A percentile compares a stretch with the other conserved stretches of the same genome.
phyloP scores from a whole-genome alignment of 2,797 vertebrate genomes.

The Etheostoma perlongum region DNA sequence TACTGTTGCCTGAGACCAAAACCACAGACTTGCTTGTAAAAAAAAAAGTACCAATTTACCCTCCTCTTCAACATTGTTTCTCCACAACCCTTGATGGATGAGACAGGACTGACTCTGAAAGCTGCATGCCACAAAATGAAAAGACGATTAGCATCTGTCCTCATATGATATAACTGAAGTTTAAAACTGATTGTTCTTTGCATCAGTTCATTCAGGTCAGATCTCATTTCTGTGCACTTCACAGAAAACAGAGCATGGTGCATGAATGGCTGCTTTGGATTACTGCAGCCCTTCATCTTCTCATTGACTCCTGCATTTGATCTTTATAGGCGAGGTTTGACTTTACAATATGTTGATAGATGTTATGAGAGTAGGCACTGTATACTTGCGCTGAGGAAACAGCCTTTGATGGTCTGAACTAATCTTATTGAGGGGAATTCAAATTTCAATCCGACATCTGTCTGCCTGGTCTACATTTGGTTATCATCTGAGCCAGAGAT shows the following conservation, averaged over 20 bases:
- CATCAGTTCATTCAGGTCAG: slow-evolving; percentile 22
- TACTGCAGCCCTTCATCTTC: slow-evolving; percentile 60
- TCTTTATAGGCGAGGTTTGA: slow-evolving; percentile 65
- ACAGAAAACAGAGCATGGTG: slow-evolving; percentile 34
- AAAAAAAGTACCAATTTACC: not conserved
- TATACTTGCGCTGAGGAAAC: slow-evolving; percentile 33
- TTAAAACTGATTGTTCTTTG: slow-evolving; percentile 12
- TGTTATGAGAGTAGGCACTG: slow-evolving; percentile 64
- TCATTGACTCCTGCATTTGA: slow-evolving; percentile 65
- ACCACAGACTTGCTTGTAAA: slow-evolving; percentile 44
- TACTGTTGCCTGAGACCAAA: slow-evolving; percentile 33
- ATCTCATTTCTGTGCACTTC: slow-evolving; percentile 30
- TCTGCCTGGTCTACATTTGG: slow-evolving; percentile 6
- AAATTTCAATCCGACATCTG: slow-evolving; percentile 44
- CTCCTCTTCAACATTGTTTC: slow-evolving; percentile 19
- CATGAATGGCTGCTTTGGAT: slow-evolving; percentile 51
- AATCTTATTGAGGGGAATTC: slow-evolving; percentile 53
- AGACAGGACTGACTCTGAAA: slow-evolving; percentile 4
- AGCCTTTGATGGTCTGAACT: slow-evolving; percentile 62
- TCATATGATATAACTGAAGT: slow-evolving; percentile 36
- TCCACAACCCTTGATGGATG: not conserved
- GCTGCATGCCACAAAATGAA: not conserved
- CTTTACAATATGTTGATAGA: slow-evolving; percentile 73
- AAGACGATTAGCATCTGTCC: slow-evolving; percentile 33
- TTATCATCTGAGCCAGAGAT: slow-evolving; percentile 9